Conservation (phyloP, 2,888 invertebrate genomes). For the Poecilobothrus nobilitatus region DNA sequence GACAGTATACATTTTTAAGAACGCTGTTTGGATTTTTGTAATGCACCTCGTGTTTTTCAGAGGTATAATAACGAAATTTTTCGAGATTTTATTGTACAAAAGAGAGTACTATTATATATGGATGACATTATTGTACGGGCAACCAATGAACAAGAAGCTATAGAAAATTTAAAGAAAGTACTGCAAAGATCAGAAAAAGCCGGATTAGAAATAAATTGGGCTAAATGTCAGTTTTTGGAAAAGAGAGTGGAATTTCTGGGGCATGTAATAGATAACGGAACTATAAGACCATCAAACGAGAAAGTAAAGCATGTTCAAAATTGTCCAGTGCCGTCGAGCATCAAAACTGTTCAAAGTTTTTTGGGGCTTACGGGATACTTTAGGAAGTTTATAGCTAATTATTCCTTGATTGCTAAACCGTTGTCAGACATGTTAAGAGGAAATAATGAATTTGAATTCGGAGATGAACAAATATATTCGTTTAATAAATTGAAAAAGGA, state of each 20-base stretch:
- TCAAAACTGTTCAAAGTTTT: constrained; percentile 28
- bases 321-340: constrained; percentile 26
- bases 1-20: constrained; percentile 16
- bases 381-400: constrained; percentile 17
- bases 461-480: neutral
- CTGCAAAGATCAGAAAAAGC: constrained; percentile 17
- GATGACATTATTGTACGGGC: constrained; percentile 24
- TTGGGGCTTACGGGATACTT: constrained; percentile 22
- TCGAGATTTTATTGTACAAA: no score
- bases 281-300: constrained; percentile 23
- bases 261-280: constrained; percentile 15
- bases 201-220: constrained; percentile 22
- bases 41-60: no score
- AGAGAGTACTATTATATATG: constrained; percentile 22
- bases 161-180: constrained; percentile 19
- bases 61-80: no score
- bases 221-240: constrained; percentile 21
- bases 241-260: constrained; percentile 17
- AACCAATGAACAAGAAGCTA: constrained; percentile 18
- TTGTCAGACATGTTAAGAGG: constrained; percentile 4
- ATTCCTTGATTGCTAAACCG: constrained; percentile 14
- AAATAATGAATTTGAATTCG: constrained; percentile 16
- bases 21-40: no score
- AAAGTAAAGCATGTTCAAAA: constrained; percentile 27
- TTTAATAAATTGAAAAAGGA: constrained; percentile 9